Evolutionary conservation across 1,140 invertebrate species (phyloP).

Genomic region (Drosophila mauritiana): DNA sequence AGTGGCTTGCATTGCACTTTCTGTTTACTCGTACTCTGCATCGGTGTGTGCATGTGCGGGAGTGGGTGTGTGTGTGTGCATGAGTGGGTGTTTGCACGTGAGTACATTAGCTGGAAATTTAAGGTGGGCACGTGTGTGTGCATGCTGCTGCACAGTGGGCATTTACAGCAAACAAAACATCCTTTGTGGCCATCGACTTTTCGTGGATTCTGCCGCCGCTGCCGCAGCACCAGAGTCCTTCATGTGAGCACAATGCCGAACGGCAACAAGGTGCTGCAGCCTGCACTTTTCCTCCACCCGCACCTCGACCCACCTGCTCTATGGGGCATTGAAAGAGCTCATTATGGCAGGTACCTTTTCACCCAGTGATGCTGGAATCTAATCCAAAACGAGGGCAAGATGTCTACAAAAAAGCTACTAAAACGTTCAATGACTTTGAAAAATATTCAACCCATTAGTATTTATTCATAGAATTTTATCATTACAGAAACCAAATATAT

Average conservation of each 20-base stretch:
- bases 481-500: too few relatives aligned
- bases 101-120: conserved; percentile 54
- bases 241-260: conserved; percentile 37
- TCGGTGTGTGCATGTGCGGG: neutral
- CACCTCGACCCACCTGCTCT: neutral
- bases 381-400: conserved; percentile 1
- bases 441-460: too few relatives aligned
- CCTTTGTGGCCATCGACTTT: conserved; percentile 42
- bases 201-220: conserved; percentile 17
- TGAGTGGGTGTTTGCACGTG: conserved; percentile 16
- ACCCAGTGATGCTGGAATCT: conserved; percentile 13
- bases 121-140: conserved; percentile 31
- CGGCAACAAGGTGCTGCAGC: conserved; percentile 41
- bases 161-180: conserved; percentile 53
- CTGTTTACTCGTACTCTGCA: conserved; percentile 33
- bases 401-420: neutral
- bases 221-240: conserved; percentile 20
- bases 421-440: neutral
- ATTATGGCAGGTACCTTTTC: conserved; percentile 22
- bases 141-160: conserved; percentile 37
- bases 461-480: too few relatives aligned
- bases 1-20: conserved; percentile 54
- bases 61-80: neutral
- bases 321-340: conserved; percentile 29
- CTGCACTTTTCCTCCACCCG: conserved; percentile 16